Evolutionary conservation across 2,888 invertebrate genomes (phyloP).

Genomic region (Diaphora mendica): DNA sequence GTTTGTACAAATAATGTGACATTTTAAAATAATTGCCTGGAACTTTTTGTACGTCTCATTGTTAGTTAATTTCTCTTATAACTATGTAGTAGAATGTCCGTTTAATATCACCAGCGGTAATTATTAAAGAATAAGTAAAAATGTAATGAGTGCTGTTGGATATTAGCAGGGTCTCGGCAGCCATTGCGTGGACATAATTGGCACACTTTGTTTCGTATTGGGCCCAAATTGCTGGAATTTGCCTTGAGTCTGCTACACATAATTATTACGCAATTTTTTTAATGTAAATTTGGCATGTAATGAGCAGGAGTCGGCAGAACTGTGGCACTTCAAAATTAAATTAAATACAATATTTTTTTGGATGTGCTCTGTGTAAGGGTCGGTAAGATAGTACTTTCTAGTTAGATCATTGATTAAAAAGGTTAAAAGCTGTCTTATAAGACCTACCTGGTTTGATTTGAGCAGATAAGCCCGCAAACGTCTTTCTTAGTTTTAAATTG

Average conservation of each 20-base stretch:
- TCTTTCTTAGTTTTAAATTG: no score
- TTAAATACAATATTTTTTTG: neutral
- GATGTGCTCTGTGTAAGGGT: neutral
- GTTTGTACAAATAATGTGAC: constrained; percentile 63
- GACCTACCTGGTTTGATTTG: neutral
- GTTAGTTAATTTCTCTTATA: constrained; percentile 50
- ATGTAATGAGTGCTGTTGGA: constrained; percentile 36
- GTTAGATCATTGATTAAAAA: neutral
- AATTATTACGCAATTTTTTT: constrained; percentile 12
- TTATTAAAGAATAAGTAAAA: constrained; percentile 38
- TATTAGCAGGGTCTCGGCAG: constrained; percentile 26
- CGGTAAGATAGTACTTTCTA: neutral
- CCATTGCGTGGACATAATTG: constrained; percentile 44
- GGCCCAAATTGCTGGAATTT: constrained; percentile 36
- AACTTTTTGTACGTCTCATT: constrained; percentile 52
- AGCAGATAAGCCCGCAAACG: no score
- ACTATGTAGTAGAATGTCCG: constrained; percentile 47
- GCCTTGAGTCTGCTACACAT: constrained; percentile 27
- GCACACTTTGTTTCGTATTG: constrained; percentile 30
- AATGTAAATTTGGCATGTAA: constrained; percentile 9
- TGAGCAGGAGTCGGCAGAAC: neutral
- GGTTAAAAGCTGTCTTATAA: neutral
- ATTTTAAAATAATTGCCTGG: constrained; percentile 65
- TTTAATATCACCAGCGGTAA: constrained; percentile 17
- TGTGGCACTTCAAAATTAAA: neutral